Conservation (phyloP, 1,140 invertebrate genomes). For the Scaptomyza montana region DNA sequence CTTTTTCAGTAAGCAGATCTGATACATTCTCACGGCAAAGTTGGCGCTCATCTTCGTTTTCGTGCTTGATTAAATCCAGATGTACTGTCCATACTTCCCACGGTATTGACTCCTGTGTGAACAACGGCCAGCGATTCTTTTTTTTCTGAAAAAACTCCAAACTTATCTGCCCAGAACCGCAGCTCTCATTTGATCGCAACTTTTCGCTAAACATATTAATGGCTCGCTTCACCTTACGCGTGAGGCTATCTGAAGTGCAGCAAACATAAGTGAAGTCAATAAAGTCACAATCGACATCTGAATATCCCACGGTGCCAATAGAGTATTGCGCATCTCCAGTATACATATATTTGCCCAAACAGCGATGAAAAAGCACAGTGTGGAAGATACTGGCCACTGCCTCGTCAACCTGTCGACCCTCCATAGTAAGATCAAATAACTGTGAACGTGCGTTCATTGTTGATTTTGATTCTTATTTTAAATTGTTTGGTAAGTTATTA, state of each 20-base stretch:
- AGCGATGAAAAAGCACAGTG: conserved; percentile 96
- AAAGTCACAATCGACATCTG: conserved; percentile 98
- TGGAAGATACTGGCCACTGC: conserved; percentile 97
- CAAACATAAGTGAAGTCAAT: conserved; percentile 98
- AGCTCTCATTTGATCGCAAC: conserved; percentile 89
- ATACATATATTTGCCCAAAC: conserved; percentile 97
- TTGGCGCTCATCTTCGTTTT: conserved; percentile 94
- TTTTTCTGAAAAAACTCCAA: conserved; percentile 98
- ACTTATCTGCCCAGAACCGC: conserved; percentile 92
- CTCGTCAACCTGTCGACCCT: conserved; percentile 97
- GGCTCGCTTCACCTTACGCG: conserved; percentile 90
- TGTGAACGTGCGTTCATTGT: conserved; percentile 95
- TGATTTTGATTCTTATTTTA: neutral
- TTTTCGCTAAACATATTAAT: conserved; percentile 94
- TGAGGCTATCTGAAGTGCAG: conserved; percentile 92
- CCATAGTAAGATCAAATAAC: conserved; percentile 94
- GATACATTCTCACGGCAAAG: conserved; percentile 94
- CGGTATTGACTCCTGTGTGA: conserved; percentile 94
- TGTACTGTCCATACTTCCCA: conserved; percentile 99
- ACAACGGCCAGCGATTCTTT: conserved; percentile 93
- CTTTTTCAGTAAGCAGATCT: conserved; percentile 95
- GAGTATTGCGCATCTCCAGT: conserved; percentile 97
- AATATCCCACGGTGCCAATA: conserved; percentile 96
- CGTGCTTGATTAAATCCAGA: conserved; percentile 92
- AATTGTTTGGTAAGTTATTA: neutral